Conservation (phyloP, 2,888 invertebrate genomes). For the Lottia scabra region DNA sequence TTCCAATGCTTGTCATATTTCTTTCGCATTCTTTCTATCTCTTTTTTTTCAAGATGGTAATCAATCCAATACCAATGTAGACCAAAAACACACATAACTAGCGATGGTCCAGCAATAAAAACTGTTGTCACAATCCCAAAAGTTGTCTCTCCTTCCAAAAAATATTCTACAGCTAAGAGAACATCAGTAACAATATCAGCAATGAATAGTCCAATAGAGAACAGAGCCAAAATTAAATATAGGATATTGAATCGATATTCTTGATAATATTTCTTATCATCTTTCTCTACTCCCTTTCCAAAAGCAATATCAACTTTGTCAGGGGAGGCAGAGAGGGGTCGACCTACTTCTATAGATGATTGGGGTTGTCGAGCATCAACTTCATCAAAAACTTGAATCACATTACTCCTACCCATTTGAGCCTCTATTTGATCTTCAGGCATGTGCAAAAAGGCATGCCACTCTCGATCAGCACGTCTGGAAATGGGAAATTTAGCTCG, state of each 20-base stretch:
- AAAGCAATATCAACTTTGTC: slow-evolving; percentile 1
- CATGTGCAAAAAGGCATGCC: neutral
- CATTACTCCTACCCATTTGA: no score
- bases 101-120: slow-evolving; percentile 47
- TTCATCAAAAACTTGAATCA: no score
- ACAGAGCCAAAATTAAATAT: slow-evolving; percentile 45
- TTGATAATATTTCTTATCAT: neutral
- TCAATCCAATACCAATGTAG: slow-evolving; percentile 56
- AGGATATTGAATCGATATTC: slow-evolving; percentile 33
- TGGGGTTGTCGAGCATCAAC: no score
- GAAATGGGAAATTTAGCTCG: neutral
- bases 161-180: slow-evolving; percentile 49
- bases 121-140: slow-evolving; percentile 47
- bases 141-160: slow-evolving; percentile 29
- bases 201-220: slow-evolving; percentile 48
- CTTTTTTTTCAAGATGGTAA: slow-evolving; percentile 42
- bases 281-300: neutral
- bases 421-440: neutral
- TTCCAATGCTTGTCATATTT: slow-evolving; percentile 22
- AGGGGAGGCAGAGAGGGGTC: neutral
- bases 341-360: neutral
- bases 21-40: slow-evolving; percentile 31
- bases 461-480: neutral
- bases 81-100: slow-evolving; percentile 49
- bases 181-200: slow-evolving; percentile 54